Evolutionary conservation across 2,888 invertebrate genomes (phyloP), one percentile per base, ranked within the genome.

Genomic region (Drosophila sordidapex): DNA sequence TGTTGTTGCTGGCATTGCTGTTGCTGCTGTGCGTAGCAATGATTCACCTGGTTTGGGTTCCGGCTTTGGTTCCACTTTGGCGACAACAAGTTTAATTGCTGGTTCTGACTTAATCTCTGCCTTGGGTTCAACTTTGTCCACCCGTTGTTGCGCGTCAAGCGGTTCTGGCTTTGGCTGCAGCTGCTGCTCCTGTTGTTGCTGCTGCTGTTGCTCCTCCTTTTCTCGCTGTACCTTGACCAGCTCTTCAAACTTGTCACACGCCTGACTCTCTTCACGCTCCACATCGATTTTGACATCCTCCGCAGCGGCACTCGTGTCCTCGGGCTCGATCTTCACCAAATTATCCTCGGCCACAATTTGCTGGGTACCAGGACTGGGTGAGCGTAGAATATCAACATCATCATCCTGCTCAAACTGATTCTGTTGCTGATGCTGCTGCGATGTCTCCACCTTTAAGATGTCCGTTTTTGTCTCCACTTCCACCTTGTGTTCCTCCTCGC

Each of bases 221-320:
- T 88, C 87, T 0, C 76, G 77, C 52, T 87, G 88, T 1, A 87
- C 78, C 67, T 85, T 83, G 0, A 87, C 59, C 73, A 91, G 74
- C 29, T 89, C 91, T 38, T 91, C 91, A 29, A 90, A 90, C 38
- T 89, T 90, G 58, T 91, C 90, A 21, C 86, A 86, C 4, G 91
- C 91, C 63, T 91, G 88, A 60, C 92, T 91, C 75, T 92, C 93
- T 69, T 92, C 93, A 4, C 92, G 91, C 60, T 93, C 93, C 35
- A 93, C 93, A 81, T 92, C 93, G 54, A 93, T 86, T 76, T 92
- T 93, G 0, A 93, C 92, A 72, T 93, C 93, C 38, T 91, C 91
- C 2, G 90, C 91, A 1, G 90, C 90, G 1, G 89, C 89, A 36
- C 90, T 90, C 1, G 91, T 89, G 62, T 93, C 93, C 76, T 93